phyloP scores from a whole-genome alignment of 1,140 invertebrate species.

The Sarcophaga peregrina region DNA sequence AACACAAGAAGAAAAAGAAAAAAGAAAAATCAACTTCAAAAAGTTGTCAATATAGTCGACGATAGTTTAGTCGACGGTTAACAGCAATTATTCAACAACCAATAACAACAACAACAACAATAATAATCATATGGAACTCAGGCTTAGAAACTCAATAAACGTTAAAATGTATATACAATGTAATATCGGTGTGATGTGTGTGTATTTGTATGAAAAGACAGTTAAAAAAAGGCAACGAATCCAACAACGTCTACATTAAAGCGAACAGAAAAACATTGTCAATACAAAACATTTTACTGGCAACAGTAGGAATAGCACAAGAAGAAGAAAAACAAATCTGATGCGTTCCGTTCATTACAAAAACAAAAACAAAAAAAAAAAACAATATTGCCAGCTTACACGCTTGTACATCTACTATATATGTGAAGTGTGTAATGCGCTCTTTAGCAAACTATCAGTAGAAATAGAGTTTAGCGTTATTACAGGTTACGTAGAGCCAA shows the following conservation, averaged over 20 bases:
- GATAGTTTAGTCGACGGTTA: background rate
- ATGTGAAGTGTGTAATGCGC: too few species aligned
- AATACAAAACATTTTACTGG: background rate
- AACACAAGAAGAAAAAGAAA: background rate
- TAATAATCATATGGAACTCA: background rate
- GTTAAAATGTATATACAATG: background rate
- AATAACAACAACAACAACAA: background rate
- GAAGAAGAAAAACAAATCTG: background rate
- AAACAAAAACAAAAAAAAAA: too few species aligned
- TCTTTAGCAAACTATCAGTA: too few species aligned
- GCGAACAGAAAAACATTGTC: background rate
- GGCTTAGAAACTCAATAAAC: background rate
- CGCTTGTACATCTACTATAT: too few species aligned
- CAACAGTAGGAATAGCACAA: background rate
- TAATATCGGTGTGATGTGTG: background rate
- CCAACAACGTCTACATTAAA: slow-evolving; percentile 6
- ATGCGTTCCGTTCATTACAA: background rate
- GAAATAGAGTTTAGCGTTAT: too few species aligned
- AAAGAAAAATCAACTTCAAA: background rate
- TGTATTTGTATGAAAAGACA: too few species aligned
- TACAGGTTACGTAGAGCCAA: too few species aligned
- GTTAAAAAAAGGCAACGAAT: too few species aligned
- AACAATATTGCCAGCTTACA: too few species aligned
- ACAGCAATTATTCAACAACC: slow-evolving; percentile 16
- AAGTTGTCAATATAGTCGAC: background rate